Evolutionary conservation across 2,797 vertebrate species (phyloP).

Genomic region (Eremophila alpestris): DNA sequence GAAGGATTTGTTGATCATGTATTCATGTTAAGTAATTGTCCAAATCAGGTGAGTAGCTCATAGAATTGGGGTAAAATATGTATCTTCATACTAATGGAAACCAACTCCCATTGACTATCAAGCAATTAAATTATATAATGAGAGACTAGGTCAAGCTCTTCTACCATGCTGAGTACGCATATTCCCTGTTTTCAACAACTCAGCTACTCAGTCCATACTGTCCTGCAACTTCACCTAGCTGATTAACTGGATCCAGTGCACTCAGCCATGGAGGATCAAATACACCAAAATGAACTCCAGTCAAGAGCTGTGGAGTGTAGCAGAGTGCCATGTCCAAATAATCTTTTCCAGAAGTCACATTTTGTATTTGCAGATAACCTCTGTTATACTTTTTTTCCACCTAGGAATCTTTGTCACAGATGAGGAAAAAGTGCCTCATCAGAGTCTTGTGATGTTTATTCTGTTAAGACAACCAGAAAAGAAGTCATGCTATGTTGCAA

Average conservation of each 20-base stretch:
- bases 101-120: neutral
- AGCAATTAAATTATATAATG: neutral
- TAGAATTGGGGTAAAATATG: neutral
- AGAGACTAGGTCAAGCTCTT: neutral
- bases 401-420: neutral
- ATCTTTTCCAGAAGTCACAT: neutral
- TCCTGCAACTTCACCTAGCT: neutral
- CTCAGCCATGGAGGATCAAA: neutral
- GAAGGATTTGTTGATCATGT: neutral
- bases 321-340: neutral
- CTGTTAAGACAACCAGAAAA: neutral
- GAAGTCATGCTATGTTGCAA: neutral
- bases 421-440: neutral
- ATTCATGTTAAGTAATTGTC: neutral
- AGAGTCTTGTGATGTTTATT: neutral
- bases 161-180: neutral
- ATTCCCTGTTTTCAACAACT: neutral
- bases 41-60: neutral
- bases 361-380: neutral
- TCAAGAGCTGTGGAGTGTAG: neutral
- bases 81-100: neutral
- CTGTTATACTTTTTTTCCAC: neutral
- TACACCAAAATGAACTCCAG: neutral
- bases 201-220: neutral
- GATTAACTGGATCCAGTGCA: neutral